Evolutionary conservation across 2,888 invertebrate species (phyloP), one percentile per base, ranked within the genome.

Genomic region (Parapristionchus giblindavisi): DNA sequence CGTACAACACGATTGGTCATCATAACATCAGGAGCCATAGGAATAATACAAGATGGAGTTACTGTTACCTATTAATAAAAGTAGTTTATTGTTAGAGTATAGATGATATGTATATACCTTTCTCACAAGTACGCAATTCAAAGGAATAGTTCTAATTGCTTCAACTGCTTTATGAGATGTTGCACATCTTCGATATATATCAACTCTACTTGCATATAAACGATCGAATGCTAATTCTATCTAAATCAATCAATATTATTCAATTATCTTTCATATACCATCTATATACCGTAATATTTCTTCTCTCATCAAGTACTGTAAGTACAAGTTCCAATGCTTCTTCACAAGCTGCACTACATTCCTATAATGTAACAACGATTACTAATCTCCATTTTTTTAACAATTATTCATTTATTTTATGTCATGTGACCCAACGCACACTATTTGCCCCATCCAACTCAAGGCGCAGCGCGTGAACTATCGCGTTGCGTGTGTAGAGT

Each of bases 21-120:
- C 85, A 86, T 84, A n/a, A 85, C 84, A 75, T 85, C 85, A 4
- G 84, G 83, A 52, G 83, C 76, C 81, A 83, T 80, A 11, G 84
- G 72, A 1, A 84, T 60, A 0, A 63, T 71, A 38, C 83, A 79
- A 21, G 77, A 73, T 1, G 84, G 84, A 52, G 79, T 82, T 38
- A 84, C 81, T 71, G 84, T 76, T 21, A 81, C 76, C 83, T 83
- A n/a, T n/a, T n/a, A n/a, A n/a, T n/a, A n/a, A n/a, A n/a, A 34
- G 61, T 14, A 11, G 29, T 21, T n/a, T 58, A n/a, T 21, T n/a
- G 27, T 29, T 21, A 17, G 36, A 65, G n/a, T 14, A 21, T 65
- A 65, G 21, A 14, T n/a, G 14, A 21, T 17, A 51, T 51, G 51
- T 17, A 21, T 51, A 17, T 51, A 78, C 76, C 76, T 81, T 82